Evolutionary conservation across 2,797 vertebrate species (phyloP), one percentile per base, ranked within the genome.

Genomic region (Hyperoplus lanceolatus): DNA sequence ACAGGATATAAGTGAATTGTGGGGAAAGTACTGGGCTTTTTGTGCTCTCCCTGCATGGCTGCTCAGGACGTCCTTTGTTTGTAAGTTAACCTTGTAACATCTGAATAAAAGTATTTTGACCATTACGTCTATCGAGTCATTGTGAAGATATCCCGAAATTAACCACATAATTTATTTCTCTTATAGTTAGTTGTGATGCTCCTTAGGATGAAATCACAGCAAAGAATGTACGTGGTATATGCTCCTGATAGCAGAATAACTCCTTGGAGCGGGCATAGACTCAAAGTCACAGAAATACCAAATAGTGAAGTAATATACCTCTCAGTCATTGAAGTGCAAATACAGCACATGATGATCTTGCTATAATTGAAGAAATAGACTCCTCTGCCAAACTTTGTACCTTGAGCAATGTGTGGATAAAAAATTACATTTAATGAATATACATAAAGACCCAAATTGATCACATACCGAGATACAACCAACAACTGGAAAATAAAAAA

Each of bases 341-440:
- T 77, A 74, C 62, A 83, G 80, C 68, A 70, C 73, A 68, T 81
- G 61, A 72, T 73, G 55, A 88, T 88, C 74, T 86, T 78, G 75
- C 70, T 77, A 72, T 71, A 84, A 80, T 18, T 76, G 73, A 89
- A 82, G 80, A 77, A 84, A 78, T 71, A 78, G 67, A 90, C 85
- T 74, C 68, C 80, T 84, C 84, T 78, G 73, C 56, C 81, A 86
- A 77, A 86, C 56, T 74, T 70, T 85, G 66, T 80, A 86, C 81
- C 80, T 91, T 82, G 59, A 82, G 80, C 72, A 80, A 85, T 48
- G 67, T 29, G 43, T 81, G 75, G 29, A 29, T 29, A 41, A 59
- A 75, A 85, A 87, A 84, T 18, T 6, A 87, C 85, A 91, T 92
- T 88, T 90, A 89, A 91, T 90, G 86, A 84, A 89, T 15, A 72